These are phyloP conservation scores for Cyanistes caeruleus DNA, from an alignment of 2,113 vertebrate genomes.

Conservation along the genomic window DNA sequence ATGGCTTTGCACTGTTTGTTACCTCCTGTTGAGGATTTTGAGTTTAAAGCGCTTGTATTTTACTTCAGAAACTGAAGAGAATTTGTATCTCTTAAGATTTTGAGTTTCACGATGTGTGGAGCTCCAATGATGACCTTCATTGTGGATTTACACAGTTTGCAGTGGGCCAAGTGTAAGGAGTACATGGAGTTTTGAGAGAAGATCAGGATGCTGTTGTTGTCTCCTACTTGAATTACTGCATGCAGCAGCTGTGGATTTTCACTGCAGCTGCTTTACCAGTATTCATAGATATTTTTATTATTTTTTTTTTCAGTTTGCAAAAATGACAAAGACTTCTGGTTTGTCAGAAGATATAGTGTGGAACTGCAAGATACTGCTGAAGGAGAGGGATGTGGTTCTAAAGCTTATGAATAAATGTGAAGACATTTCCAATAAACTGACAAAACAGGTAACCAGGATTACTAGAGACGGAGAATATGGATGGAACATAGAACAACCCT, in stretches of 20 bases:
- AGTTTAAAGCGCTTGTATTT: neutral
- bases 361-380: slow-evolving; percentile 88
- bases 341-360: slow-evolving; percentile 85
- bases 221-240: neutral
- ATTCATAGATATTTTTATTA: neutral
- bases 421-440: slow-evolving; percentile 88
- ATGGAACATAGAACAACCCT: slow-evolving; percentile 82
- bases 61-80: neutral
- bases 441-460: slow-evolving; percentile 85
- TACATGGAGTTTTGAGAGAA: neutral
- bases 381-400: slow-evolving; percentile 88
- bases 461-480: slow-evolving; percentile 77
- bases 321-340: slow-evolving; percentile 79
- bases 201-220: accelerated
- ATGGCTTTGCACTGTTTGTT: neutral
- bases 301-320: slow-evolving; percentile 75
- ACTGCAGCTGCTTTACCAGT: neutral
- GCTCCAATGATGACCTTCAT: neutral
- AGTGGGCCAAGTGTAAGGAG: neutral
- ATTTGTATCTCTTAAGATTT: neutral
- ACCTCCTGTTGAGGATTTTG: neutral
- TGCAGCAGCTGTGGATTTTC: neutral
- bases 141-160: neutral
- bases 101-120: neutral
- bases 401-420: slow-evolving; percentile 94